These are phyloP conservation scores for Plebejus melissa DNA, from an alignment of 2,888 invertebrate species.

Conservation along the genomic window DNA sequence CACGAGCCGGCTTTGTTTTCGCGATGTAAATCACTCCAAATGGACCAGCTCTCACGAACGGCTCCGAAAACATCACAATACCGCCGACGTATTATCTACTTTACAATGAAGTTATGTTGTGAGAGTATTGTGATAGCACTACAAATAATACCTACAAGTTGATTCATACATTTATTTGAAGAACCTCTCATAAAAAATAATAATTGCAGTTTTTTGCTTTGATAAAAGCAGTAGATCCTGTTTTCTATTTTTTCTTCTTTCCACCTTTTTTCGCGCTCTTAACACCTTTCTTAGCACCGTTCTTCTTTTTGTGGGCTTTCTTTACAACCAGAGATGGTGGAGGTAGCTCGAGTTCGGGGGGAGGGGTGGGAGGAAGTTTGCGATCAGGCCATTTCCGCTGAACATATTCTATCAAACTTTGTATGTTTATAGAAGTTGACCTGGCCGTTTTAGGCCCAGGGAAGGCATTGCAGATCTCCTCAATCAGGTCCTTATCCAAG, in stretches of 20 bases:
- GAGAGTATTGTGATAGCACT: neutral
- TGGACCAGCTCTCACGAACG: constrained; percentile 40
- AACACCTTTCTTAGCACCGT: neutral
- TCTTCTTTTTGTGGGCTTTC: constrained; percentile 34
- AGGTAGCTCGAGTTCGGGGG: constrained; percentile 39
- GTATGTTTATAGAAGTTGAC: constrained; percentile 42
- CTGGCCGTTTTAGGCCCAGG: constrained; percentile 44
- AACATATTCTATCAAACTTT: constrained; percentile 46
- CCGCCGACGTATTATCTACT: neutral
- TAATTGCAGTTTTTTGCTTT: too few relatives aligned
- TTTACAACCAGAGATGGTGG: constrained; percentile 5
- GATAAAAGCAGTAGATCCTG: too few relatives aligned
- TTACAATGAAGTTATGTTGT: neutral
- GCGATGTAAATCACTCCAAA: constrained; percentile 51
- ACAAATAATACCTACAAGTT: too few relatives aligned
- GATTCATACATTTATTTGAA: too few relatives aligned
- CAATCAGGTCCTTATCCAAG: constrained; percentile 46
- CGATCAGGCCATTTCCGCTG: constrained; percentile 53
- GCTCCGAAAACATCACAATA: constrained; percentile 20
- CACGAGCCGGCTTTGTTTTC: constrained; percentile 44
- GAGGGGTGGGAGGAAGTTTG: constrained; percentile 46
- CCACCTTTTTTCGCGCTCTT: neutral
- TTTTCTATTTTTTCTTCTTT: constrained; percentile 8
- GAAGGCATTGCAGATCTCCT: constrained; percentile 42
- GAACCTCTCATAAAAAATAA: too few relatives aligned